These are phyloP conservation scores for Dipodomys ordii DNA, from an alignment of 2,113 vertebrate genomes.

Conservation along the genomic window DNA sequence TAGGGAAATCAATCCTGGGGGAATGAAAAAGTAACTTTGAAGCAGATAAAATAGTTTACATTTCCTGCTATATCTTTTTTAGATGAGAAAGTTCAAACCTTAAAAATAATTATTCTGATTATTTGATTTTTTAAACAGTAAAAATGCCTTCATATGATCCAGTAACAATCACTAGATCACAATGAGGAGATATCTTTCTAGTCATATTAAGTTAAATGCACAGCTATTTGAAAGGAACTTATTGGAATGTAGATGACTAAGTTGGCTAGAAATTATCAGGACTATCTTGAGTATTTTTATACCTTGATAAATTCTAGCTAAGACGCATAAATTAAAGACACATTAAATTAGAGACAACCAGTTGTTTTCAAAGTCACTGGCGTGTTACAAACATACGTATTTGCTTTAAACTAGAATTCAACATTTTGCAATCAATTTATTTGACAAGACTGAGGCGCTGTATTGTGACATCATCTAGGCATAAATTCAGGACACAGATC, in stretches of 20 bases:
- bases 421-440: slow-evolving; percentile 29
- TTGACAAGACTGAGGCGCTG: slow-evolving; percentile 66
- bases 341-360: slow-evolving; percentile 47
- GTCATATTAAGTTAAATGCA: slow-evolving; percentile 20
- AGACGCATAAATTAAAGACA: not conserved
- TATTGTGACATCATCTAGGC: slow-evolving; percentile 4
- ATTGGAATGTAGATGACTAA: slow-evolving; percentile 13
- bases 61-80: not conserved
- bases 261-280: not conserved
- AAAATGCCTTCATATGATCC: not conserved
- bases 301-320: slow-evolving; percentile 46
- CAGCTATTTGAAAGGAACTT: not conserved
- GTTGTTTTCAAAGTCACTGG: slow-evolving; percentile 57
- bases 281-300: slow-evolving; percentile 43
- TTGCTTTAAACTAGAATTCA: slow-evolving; percentile 75
- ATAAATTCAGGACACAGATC: slow-evolving; percentile 31
- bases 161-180: not conserved
- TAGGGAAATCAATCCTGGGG: no score
- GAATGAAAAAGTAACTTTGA: not conserved
- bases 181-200: not conserved
- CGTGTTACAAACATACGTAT: slow-evolving; percentile 60
- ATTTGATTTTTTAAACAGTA: not conserved
- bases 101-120: slow-evolving; percentile 1
- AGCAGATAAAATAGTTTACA: not conserved
- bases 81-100: not conserved